Evolutionary conservation across 2,797 vertebrate species (phyloP).

Genomic region (Typhlichthys subterraneus): DNA sequence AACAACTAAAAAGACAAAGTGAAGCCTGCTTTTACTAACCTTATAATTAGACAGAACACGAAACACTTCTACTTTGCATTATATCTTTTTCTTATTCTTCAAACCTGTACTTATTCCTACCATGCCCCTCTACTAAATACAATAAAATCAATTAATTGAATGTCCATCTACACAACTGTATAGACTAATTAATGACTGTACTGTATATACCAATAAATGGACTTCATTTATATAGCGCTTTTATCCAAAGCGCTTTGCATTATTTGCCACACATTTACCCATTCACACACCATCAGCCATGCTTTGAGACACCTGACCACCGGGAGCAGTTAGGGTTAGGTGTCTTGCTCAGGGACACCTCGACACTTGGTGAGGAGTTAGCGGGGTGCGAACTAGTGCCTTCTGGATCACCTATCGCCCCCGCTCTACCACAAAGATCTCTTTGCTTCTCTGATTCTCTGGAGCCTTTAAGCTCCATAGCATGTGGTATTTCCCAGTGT

Average conservation of each 20-base stretch:
- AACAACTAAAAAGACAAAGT: conserved; percentile 1
- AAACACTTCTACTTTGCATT: background rate
- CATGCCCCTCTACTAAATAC: background rate
- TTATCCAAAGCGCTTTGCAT: no score
- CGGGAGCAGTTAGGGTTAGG: no score
- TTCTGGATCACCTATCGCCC: no score
- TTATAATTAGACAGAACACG: background rate
- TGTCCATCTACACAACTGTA: background rate
- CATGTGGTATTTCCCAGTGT: background rate
- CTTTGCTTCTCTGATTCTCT: conserved; percentile 8
- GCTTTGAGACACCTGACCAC: no score
- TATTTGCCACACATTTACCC: no score
- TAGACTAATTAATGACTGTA: conserved; percentile 20
- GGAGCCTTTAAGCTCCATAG: background rate
- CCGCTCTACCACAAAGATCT: conserved; percentile 18
- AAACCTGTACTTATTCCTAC: background rate
- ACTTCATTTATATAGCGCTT: no score
- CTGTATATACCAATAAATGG: background rate
- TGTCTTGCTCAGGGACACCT: no score
- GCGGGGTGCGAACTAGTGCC: no score
- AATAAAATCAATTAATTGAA: background rate
- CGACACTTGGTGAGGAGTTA: no score
- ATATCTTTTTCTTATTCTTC: background rate
- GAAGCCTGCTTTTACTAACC: background rate
- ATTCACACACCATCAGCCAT: no score